phyloP scores from a whole-genome alignment of 1,140 invertebrate genomes.

The Atta cephalotes region DNA sequence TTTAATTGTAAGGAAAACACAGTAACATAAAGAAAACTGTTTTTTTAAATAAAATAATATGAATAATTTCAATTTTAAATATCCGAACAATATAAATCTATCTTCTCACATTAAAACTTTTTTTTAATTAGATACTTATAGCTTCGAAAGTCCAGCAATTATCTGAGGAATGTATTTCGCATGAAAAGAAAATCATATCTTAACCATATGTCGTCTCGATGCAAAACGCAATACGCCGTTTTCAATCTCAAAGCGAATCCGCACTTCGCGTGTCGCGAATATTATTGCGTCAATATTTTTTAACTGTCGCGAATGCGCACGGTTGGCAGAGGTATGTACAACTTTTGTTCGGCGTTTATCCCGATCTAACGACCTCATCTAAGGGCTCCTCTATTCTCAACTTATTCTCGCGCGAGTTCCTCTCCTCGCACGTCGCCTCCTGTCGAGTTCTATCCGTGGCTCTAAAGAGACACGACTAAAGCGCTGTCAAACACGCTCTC shows the following conservation, averaged over 20 bases:
- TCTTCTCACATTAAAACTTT: neutral
- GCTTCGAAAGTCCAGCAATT: neutral
- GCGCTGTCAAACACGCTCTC: constrained; percentile 58
- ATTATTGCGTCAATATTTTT: constrained; percentile 54
- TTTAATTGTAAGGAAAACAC: no score
- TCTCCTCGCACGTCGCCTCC: constrained; percentile 51
- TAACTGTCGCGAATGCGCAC: constrained; percentile 4
- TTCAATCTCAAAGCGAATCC: constrained; percentile 46
- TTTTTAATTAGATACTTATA: neutral
- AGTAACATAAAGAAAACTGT: no score
- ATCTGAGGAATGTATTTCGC: constrained; percentile 21
- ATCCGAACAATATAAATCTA: neutral
- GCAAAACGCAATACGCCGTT: constrained; percentile 45
- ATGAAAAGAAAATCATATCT: constrained; percentile 41
- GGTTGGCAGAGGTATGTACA: constrained; percentile 20
- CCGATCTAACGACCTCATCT: constrained; percentile 59
- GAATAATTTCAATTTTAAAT: neutral
- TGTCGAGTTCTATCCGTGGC: constrained; percentile 36
- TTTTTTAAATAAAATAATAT: no score
- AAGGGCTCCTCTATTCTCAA: constrained; percentile 46
- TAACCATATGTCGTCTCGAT: constrained; percentile 25
- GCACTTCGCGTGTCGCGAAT: constrained; percentile 39
- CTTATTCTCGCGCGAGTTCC: constrained; percentile 55
- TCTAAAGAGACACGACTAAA: constrained; percentile 40
- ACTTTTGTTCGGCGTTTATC: constrained; percentile 61